Evolutionary conservation across 2,888 invertebrate genomes (phyloP).

Genomic region (Stenoptilia bipunctidactyla): DNA sequence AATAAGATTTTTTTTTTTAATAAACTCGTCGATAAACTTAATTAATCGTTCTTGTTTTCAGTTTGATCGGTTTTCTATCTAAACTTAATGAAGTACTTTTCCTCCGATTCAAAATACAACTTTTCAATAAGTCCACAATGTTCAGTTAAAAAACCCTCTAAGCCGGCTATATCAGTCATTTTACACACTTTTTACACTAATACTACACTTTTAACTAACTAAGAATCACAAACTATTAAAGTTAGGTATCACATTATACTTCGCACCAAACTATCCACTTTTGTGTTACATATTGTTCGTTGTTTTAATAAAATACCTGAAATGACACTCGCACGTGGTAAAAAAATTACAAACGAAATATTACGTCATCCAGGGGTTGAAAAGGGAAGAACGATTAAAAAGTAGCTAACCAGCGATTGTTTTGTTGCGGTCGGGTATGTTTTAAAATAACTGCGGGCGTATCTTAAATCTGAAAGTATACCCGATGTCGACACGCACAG

Average conservation of each 20-base stretch:
- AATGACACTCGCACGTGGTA: constrained; percentile 6
- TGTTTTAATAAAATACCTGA: constrained; percentile 6
- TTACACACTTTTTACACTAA: constrained; percentile 7
- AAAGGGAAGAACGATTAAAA: constrained; percentile 4
- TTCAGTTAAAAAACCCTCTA: constrained; percentile 11
- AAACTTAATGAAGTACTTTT: no score
- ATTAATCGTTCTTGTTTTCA: no score
- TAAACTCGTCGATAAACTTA: no score
- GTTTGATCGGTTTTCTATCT: no score
- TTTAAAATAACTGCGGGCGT: constrained; percentile 2
- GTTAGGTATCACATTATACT: constrained; percentile 8
- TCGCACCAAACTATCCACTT: constrained; percentile 9
- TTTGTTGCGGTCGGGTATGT: constrained; percentile 6
- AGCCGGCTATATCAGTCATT: constrained; percentile 9
- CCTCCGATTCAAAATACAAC: constrained; percentile 9
- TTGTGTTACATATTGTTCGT: constrained; percentile 3
- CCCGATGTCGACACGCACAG: constrained; percentile 7
- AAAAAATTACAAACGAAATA: constrained; percentile 6
- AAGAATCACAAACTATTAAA: constrained; percentile 5
- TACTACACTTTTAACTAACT: no score
- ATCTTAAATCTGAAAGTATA: constrained; percentile 6
- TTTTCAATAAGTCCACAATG: constrained; percentile 11
- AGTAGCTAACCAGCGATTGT: constrained; percentile 4
- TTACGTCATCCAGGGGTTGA: constrained; percentile 2
- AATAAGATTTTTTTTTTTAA: no score